Evolutionary conservation across 23 tunicate species (phyloP).

Genomic region (Diplosoma virens): DNA sequence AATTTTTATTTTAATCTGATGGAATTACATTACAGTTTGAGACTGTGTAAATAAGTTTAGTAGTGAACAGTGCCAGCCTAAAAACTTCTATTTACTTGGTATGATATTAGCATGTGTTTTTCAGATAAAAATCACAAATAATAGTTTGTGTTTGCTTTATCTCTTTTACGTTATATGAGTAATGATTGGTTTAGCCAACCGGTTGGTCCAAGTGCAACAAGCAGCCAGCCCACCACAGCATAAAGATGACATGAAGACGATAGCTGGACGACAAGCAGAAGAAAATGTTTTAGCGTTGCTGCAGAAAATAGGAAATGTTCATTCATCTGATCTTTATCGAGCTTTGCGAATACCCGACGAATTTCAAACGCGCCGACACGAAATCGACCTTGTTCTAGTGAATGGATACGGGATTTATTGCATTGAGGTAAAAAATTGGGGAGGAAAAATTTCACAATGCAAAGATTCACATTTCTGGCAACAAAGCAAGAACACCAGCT

Average conservation of each 20-base stretch:
- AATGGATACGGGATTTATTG: slow-evolving; percentile 73
- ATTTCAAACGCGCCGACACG: slow-evolving; percentile 85
- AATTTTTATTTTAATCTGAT: too few relatives aligned
- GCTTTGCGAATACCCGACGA: slow-evolving; percentile 73
- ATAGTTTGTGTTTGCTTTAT: too few relatives aligned
- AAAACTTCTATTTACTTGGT: too few relatives aligned
- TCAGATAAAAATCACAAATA: too few relatives aligned
- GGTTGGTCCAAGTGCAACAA: slow-evolving; percentile 77
- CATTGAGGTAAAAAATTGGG: slow-evolving; percentile 86
- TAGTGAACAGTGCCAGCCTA: too few relatives aligned
- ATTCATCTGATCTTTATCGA: slow-evolving; percentile 44
- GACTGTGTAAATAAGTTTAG: too few relatives aligned
- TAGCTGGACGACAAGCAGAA: slow-evolving; percentile 89
- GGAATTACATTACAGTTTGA: too few relatives aligned
- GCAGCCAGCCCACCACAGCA: slow-evolving; percentile 62
- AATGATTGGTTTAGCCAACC: slow-evolving; percentile 66
- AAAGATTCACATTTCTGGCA: slow-evolving; percentile 63
- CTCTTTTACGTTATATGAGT: too few relatives aligned
- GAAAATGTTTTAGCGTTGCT: slow-evolving; percentile 55
- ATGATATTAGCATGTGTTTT: too few relatives aligned
- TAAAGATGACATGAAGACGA: slow-evolving; percentile 46
- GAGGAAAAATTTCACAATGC: slow-evolving; percentile 46
- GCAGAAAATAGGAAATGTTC: slow-evolving; percentile 36
- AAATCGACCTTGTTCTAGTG: slow-evolving; percentile 71
- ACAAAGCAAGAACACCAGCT: slow-evolving; percentile 18